Conservation (phyloP, 2,888 invertebrate genomes). For the Caenorhabditis sp. region DNA sequence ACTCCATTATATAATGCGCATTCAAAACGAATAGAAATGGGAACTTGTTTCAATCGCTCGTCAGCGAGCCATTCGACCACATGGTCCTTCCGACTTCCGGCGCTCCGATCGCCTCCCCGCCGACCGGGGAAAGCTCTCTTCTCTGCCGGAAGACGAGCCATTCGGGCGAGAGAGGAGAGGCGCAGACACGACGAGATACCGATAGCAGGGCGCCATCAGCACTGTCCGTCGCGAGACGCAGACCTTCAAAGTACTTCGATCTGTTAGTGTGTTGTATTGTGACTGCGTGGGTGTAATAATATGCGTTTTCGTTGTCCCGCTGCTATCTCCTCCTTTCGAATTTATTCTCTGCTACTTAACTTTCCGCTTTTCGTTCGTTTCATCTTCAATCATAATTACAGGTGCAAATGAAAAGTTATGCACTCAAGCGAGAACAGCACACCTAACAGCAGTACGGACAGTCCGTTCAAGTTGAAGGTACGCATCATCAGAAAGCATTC, state of each 20-base stretch:
- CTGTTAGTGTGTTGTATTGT: slow-evolving; percentile 22
- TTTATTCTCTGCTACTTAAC: background rate
- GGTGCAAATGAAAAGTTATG: slow-evolving; percentile 53
- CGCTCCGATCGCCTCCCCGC: slow-evolving; percentile 14
- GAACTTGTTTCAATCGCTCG: too few relatives aligned
- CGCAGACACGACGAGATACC: slow-evolving; percentile 5
- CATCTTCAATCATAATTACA: slow-evolving; percentile 5
- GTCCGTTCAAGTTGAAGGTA: slow-evolving; percentile 30
- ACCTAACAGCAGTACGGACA: slow-evolving; percentile 40
- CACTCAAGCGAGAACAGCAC: slow-evolving; percentile 53
- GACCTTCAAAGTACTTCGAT: slow-evolving; percentile 18
- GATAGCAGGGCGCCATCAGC: slow-evolving; percentile 12
- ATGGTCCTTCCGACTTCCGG: slow-evolving; percentile 35
- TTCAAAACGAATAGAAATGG: too few relatives aligned
- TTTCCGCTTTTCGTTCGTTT: background rate
- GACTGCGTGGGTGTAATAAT: slow-evolving; percentile 58
- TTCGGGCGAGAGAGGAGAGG: background rate
- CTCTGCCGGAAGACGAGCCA: slow-evolving; percentile 8
- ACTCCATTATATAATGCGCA: too few relatives aligned
- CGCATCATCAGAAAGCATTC: background rate
- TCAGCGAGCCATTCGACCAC: background rate
- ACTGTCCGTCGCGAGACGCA: slow-evolving; percentile 13
- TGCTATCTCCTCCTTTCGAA: background rate
- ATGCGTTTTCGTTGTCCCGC: slow-evolving; percentile 26
- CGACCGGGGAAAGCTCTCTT: background rate